These are phyloP conservation scores for Neria commutata DNA, from an alignment of 2,888 invertebrate species.

Conservation along the genomic window DNA sequence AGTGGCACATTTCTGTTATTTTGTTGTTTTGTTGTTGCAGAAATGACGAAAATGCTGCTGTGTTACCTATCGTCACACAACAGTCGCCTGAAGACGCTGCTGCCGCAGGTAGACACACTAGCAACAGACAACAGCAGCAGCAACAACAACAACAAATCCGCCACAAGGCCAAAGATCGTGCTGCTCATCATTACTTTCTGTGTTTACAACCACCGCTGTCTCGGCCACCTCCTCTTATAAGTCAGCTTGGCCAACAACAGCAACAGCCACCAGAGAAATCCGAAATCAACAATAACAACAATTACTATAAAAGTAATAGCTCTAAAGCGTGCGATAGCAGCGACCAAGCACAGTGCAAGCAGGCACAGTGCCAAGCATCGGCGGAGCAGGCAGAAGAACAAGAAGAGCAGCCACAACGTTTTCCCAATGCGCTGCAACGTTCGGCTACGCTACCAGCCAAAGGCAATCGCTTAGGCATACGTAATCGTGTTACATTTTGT, in stretches of 20 bases:
- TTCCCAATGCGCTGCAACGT: constrained; percentile 50
- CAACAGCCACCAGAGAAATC: too few species aligned
- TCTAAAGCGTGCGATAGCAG: constrained; percentile 1
- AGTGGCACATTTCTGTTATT: too few species aligned
- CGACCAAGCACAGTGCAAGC: background rate
- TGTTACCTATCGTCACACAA: constrained; percentile 2
- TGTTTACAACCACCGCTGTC: constrained; percentile 38
- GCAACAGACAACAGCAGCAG: constrained; percentile 21
- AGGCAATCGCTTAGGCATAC: constrained; percentile 45
- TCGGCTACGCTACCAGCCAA: constrained; percentile 60
- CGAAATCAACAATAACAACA: constrained; percentile 22
- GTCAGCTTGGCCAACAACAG: too few species aligned
- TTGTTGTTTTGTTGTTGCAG: constrained; percentile 27
- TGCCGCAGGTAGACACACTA: constrained; percentile 13
- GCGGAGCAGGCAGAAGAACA: background rate
- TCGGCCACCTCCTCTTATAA: constrained; percentile 40
- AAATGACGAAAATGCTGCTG: constrained; percentile 41
- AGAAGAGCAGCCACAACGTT: constrained; percentile 8
- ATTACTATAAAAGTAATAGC: background rate
- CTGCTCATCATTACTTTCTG: constrained; percentile 24
- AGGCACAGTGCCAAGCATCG: constrained; percentile 30
- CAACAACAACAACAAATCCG: constrained; percentile 6
- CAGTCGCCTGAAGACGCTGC: constrained; percentile 2
- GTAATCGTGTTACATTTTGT: constrained; percentile 55
- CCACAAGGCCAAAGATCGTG: constrained; percentile 21